Evolutionary conservation across 1,140 invertebrate species (phyloP).

Genomic region (Bombus sylvicola): DNA sequence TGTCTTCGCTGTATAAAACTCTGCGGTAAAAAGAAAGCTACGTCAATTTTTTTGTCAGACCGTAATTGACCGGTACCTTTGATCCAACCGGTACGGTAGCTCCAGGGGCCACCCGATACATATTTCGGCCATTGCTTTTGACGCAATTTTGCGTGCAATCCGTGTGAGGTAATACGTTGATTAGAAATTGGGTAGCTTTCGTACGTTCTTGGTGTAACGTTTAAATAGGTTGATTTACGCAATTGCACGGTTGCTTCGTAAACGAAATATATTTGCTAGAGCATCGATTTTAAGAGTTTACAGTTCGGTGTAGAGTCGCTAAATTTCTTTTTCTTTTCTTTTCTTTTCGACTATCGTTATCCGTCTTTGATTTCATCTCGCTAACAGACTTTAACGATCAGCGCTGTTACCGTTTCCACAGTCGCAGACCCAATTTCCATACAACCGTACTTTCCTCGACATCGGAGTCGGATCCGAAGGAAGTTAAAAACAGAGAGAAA

Average conservation of each 20-base stretch:
- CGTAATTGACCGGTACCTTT: neutral
- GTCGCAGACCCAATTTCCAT: neutral
- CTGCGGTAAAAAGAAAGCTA: neutral
- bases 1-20: neutral
- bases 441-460: neutral
- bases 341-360: no score
- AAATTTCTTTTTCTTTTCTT: no score
- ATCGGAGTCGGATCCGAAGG: neutral
- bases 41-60: neutral
- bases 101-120: neutral
- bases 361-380: no score
- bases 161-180: neutral
- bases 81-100: neutral
- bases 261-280: no score
- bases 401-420: neutral
- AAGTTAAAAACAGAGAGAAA: no score
- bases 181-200: neutral
- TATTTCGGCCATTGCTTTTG: neutral
- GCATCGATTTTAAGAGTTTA: no score
- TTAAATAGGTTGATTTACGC: neutral
- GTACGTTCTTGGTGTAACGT: neutral
- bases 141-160: neutral
- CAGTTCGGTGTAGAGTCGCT: no score
- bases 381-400: neutral
- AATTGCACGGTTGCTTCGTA: neutral